Percentiles rank a stretch among this genome's conserved stretches.
Evolutionary conservation across 1,140 invertebrate genomes (phyloP).

Genomic region (Brachionus calyciflorus): DNA sequence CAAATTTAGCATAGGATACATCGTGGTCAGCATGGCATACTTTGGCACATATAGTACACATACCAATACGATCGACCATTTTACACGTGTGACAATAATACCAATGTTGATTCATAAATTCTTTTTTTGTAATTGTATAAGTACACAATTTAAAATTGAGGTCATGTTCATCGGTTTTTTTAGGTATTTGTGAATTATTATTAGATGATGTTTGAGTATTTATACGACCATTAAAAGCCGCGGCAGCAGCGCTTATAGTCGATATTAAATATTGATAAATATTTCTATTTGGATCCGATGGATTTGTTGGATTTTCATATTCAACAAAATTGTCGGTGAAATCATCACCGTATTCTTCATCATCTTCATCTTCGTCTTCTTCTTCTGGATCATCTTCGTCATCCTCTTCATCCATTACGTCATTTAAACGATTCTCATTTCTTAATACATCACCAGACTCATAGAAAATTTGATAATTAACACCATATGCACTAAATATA

Average conservation of each 20-base stretch:
- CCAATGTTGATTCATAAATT: slow-evolving; percentile 93
- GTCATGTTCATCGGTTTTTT: slow-evolving; percentile 77
- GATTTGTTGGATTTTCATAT: not conserved
- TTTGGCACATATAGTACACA: slow-evolving; percentile 91
- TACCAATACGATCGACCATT: slow-evolving; percentile 95
- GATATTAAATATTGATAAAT: slow-evolving; percentile 34
- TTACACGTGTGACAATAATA: slow-evolving; percentile 92
- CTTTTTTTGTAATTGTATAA: slow-evolving; percentile 91
- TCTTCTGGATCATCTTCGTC: slow-evolving; percentile 14
- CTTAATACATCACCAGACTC: not conserved
- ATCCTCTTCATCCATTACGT: slow-evolving; percentile 31
- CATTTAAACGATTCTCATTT: not conserved
- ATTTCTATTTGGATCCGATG: not conserved
- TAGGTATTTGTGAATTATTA: not conserved
- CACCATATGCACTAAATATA: slow-evolving; percentile 30
- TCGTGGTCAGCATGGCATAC: slow-evolving; percentile 95
- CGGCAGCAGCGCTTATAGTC: not conserved
- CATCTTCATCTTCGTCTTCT: slow-evolving; percentile 21
- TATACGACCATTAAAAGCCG: slow-evolving; percentile 1
- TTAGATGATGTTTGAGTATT: not conserved
- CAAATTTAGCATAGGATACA: slow-evolving; percentile 94
- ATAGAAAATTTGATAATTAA: slow-evolving; percentile 23
- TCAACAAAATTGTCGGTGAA: slow-evolving; percentile 39
- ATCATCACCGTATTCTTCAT: slow-evolving; percentile 37
- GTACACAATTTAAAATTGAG: slow-evolving; percentile 87